Evolutionary conservation across 2,888 invertebrate genomes (phyloP).

Genomic region (Calliopum simillimum): DNA sequence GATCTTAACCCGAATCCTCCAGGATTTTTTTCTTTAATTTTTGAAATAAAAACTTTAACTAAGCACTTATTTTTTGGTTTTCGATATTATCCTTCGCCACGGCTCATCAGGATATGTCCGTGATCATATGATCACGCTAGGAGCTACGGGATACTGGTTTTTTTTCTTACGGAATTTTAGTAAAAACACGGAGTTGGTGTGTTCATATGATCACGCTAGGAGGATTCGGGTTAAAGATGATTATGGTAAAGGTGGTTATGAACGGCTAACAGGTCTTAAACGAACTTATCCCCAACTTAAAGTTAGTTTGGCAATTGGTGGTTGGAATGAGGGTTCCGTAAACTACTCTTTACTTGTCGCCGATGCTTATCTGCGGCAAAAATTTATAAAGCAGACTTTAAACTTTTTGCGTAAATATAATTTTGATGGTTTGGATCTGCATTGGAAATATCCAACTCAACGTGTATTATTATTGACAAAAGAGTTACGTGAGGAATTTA

Average conservation of each 20-base stretch:
- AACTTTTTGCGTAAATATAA: conserved; percentile 71
- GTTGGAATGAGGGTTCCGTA: conserved; percentile 90
- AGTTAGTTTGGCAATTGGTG: conserved; percentile 85
- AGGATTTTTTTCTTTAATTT: too few relatives aligned
- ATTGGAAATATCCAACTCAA: conserved; percentile 88
- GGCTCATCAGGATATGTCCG: too few relatives aligned
- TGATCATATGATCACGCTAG: too few relatives aligned
- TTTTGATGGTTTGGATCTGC: conserved; percentile 69
- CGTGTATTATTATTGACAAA: conserved; percentile 81
- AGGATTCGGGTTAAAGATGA: too few relatives aligned
- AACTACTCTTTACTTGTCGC: conserved; percentile 72
- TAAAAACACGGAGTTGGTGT: too few relatives aligned
- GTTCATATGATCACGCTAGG: too few relatives aligned
- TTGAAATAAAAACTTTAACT: too few relatives aligned
- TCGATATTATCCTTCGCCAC: too few relatives aligned
- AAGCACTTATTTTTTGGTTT: too few relatives aligned
- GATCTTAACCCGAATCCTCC: too few relatives aligned
- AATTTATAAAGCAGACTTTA: conserved; percentile 78
- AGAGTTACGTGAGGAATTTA: conserved; percentile 80
- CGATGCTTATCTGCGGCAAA: conserved; percentile 72
- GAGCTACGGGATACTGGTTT: too few relatives aligned
- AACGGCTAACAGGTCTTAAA: conserved; percentile 76
- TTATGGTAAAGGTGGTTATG: conserved; percentile 80
- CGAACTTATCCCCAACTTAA: conserved; percentile 76
- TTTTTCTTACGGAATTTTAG: too few relatives aligned